Base-by-base conservation (phyloP, 2,888 invertebrate species). In the Stenichneumon culpator region DNA sequence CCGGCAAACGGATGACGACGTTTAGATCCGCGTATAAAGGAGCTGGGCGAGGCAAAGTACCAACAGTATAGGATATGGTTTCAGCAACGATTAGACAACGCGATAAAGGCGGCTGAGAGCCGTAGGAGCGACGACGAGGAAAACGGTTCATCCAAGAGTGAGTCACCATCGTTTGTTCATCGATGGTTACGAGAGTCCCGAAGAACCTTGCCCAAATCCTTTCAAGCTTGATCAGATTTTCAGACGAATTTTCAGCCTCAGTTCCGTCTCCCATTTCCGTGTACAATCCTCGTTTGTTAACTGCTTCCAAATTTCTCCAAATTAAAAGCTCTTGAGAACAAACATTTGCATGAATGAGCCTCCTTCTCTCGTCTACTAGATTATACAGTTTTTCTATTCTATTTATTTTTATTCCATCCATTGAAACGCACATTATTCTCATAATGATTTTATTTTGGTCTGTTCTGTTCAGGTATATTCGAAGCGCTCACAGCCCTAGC, bases 81-180 rank as follows among this genome's bases (percentile, higher is more conserved):
- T 93, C 95, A 97, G 92, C 96, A 96, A 93, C 95, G 98, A 86
- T 95, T 98, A 91, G 97, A 98, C 91, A 97, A 98, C 94, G 98
- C 98, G 1, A 97, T 98, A 83, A 97, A 97, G 74, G 98, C 97
- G 7, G 97, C 98, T 14, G 96, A 96, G 85, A 92, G 36, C 82
- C 87, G 81, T 7, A 83, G 89, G 74, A 86, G 77, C 81, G 84
- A 84, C 19, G 86, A 88, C 28, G 86, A 87, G 60, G 86, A 84
- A 75, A 87, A 89, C 69, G 83, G 88, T 83, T 89, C 90, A 22
- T 80, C 89, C 25, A 88, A 89, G 86, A 87, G 93, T 93, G 91
- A 93, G 92, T 92, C 86, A 82, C 7, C 14, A 16, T 14, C 19
- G n/a, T 47, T 63, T 36, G 77, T 44, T 68, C 47, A 63, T 69